Percentiles rank a stretch among this genome's conserved stretches.
These are phyloP conservation scores for Tinea semifulvella DNA, from an alignment of 2,888 invertebrate species.

Conservation along the genomic window DNA sequence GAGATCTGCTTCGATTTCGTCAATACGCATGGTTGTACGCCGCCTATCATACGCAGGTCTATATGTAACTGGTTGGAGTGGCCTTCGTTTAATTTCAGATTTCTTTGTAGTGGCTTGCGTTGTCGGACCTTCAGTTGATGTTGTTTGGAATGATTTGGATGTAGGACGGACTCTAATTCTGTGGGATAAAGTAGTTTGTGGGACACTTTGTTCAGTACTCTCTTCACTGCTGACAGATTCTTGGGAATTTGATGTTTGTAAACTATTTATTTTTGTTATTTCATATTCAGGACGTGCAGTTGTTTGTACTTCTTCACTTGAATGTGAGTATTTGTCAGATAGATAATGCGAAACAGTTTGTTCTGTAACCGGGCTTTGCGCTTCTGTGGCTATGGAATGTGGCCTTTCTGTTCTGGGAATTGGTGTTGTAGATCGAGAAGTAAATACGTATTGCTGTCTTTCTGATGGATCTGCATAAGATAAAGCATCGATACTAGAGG, in stretches of 20 bases:
- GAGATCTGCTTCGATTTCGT: slow-evolving; percentile 60
- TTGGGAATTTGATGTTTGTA: slow-evolving; percentile 13
- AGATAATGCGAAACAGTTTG: slow-evolving; percentile 27
- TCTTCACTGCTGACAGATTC: slow-evolving; percentile 23
- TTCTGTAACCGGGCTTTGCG: slow-evolving; percentile 30
- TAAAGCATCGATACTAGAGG: slow-evolving; percentile 31
- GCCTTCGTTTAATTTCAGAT: slow-evolving; percentile 34
- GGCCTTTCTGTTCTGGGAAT: slow-evolving; percentile 28
- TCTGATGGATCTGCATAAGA: slow-evolving; percentile 34
- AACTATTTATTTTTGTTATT: slow-evolving; percentile 25
- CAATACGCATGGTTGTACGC: slow-evolving; percentile 60
- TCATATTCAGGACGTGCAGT: slow-evolving; percentile 25
- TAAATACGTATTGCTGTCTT: slow-evolving; percentile 22
- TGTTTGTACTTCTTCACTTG: slow-evolving; percentile 30
- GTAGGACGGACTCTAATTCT: slow-evolving; percentile 52
- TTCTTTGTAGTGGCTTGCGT: slow-evolving; percentile 23
- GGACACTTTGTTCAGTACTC: slow-evolving; percentile 36
- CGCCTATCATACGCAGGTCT: slow-evolving; percentile 54
- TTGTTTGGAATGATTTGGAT: slow-evolving; percentile 44
- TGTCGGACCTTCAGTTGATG: slow-evolving; percentile 41
- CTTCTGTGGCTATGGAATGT: slow-evolving; percentile 33
- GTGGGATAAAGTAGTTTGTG: slow-evolving; percentile 54
- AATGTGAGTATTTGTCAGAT: slow-evolving; percentile 27
- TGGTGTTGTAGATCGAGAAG: slow-evolving; percentile 27
- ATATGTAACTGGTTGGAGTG: slow-evolving; percentile 46